Conservation (phyloP, 2,888 invertebrate genomes). For the Monochamus alternatus region DNA sequence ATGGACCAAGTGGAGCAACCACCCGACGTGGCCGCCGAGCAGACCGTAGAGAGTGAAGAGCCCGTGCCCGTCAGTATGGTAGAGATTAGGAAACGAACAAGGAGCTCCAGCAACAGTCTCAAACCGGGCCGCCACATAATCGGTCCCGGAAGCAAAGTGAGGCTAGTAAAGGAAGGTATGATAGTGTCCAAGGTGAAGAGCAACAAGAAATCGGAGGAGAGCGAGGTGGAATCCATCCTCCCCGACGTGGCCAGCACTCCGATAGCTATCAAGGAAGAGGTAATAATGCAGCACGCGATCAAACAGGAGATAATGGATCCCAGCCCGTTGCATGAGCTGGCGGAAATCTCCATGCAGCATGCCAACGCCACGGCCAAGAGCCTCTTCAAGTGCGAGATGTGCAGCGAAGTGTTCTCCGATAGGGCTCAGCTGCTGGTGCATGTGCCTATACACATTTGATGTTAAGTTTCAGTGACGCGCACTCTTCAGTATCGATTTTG, state of each 20-base stretch:
- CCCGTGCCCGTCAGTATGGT: conserved; percentile 61
- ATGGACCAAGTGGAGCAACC: conserved; percentile 60
- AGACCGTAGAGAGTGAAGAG: conserved; percentile 61
- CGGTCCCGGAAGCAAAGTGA: conserved; percentile 67
- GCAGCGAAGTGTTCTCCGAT: conserved; percentile 82
- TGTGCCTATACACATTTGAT: conserved; percentile 88
- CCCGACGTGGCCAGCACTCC: conserved; percentile 46
- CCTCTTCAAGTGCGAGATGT: conserved; percentile 87
- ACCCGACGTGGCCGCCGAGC: conserved; percentile 64
- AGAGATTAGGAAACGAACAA: conserved; percentile 54
- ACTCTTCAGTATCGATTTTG: conserved; percentile 5
- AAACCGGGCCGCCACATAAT: conserved; percentile 66
- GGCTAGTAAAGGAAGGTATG: conserved; percentile 69
- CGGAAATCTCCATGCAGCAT: conserved; percentile 72
- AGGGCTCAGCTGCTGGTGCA: conserved; percentile 83
- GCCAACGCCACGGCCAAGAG: conserved; percentile 63
- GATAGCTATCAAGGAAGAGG: conserved; percentile 44
- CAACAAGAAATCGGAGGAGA: conserved; percentile 57
- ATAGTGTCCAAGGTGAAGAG: conserved; percentile 66
- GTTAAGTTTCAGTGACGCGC: conserved; percentile 53
- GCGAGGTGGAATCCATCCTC: conserved; percentile 61
- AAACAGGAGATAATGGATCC: conserved; percentile 70
- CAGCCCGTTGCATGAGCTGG: conserved; percentile 72
- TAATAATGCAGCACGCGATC: conserved; percentile 42
- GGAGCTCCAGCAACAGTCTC: conserved; percentile 59